Base-by-base conservation (phyloP, 2,888 invertebrate species). In the Petrophora chlorosata region DNA sequence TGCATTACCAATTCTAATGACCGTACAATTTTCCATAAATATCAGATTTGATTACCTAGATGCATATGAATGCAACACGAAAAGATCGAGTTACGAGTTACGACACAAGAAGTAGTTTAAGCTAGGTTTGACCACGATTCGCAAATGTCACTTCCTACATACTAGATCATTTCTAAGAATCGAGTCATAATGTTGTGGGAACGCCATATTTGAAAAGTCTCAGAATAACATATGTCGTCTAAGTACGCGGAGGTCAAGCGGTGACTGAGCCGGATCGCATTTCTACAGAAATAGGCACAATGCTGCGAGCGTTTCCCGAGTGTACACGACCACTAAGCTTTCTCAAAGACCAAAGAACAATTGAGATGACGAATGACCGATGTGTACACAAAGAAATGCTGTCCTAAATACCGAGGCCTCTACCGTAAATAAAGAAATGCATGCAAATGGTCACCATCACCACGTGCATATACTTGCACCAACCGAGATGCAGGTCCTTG, bases 351-450 rank as follows among this genome's bases (percentile, higher is more conserved):
- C 25, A 10, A 3, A 10, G 25, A 23, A 54, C 59, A 58, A 52
- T 51, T 35, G 51, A 42, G 47, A 44, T 57, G 57, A 57, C 53
- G 48, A 51, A 53, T 53, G 48, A 43, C 40, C 43, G 52, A 35
- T 33, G 40, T 46, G 56, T 49, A 55, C 57, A 61, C 63, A 70
- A 66, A 56, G 61, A 43, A 65, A 67, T 62, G 66, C 50, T 22
- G 78, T 65, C 69, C 75, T 60, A 73, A 75, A 82, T 78, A 76
- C 71, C 73, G 40, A 58, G 47, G 58, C 67, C 62, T 69, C 59
- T 64, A 69, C 69, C 71, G 72, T 70, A 66, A 70, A 71, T 54
- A 68, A 61, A 63, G 65, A 68, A 59, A 67, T 67, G 69, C 63
- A 76, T 76, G 75, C 69, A 73, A 73, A 79, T 75, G 62, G 61